Evolutionary conservation across 2,888 invertebrate genomes (phyloP).

Genomic region (Muschampia plurimacula): DNA sequence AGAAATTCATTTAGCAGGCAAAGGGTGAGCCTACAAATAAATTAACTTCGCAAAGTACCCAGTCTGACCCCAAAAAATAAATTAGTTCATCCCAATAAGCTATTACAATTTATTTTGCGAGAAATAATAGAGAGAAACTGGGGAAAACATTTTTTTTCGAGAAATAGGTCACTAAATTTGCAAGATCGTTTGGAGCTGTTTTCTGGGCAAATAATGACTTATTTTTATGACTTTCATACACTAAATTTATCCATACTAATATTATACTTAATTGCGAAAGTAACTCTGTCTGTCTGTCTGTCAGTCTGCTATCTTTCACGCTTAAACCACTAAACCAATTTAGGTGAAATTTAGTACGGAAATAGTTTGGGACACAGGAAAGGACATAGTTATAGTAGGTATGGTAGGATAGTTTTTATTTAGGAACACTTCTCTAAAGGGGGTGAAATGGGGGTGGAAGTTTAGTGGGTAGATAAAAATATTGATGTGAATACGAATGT

Average conservation of each 20-base stretch:
- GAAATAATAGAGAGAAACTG: slow-evolving; percentile 2
- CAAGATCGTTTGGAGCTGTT: background rate
- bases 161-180: background rate
- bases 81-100: slow-evolving; percentile 34
- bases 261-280: too few species aligned
- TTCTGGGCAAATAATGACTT: background rate
- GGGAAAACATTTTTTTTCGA: background rate
- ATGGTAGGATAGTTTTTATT: too few species aligned
- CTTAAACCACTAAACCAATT: too few species aligned
- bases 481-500: too few species aligned
- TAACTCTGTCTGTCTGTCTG: too few species aligned
- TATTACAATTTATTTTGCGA: slow-evolving; percentile 31
- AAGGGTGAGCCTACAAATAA: slow-evolving; percentile 40
- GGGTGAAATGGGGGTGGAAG: too few species aligned
- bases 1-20: slow-evolving; percentile 41
- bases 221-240: background rate
- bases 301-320: too few species aligned
- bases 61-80: slow-evolving; percentile 36
- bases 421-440: too few species aligned
- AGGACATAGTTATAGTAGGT: too few species aligned
- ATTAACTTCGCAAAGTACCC: slow-evolving; percentile 36
- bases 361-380: too few species aligned
- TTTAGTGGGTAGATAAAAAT: too few species aligned
- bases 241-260: background rate
- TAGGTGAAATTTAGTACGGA: too few species aligned